Conservation (phyloP, 2,113 vertebrate species). For the Heloderma charlesbogerti region DNA sequence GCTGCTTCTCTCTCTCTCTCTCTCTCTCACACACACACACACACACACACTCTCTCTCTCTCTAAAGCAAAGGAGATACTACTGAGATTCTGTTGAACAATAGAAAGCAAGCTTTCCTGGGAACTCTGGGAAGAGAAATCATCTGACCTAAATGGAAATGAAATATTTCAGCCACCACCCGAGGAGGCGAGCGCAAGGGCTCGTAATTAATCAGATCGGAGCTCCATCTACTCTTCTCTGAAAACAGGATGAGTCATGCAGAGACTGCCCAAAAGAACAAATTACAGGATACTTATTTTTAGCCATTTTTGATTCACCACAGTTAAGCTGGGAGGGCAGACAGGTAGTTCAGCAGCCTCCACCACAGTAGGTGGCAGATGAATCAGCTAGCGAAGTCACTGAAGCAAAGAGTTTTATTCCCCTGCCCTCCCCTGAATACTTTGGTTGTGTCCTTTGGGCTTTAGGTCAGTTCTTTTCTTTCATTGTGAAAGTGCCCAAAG, state of each 20-base stretch:
- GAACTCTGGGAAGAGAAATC: background rate
- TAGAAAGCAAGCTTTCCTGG: background rate
- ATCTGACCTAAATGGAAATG: conserved; percentile 31
- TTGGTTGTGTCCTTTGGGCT: background rate
- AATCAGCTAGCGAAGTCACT: background rate
- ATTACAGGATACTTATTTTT: background rate
- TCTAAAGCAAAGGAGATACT: conserved; percentile 2
- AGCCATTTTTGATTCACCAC: conserved; percentile 17
- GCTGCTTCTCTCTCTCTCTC: conserved; percentile 3
- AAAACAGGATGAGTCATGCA: conserved; percentile 29
- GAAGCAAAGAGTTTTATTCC: background rate
- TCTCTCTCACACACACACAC: too few relatives aligned
- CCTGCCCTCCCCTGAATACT: background rate
- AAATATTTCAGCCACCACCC: background rate
- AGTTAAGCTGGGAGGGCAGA: background rate
- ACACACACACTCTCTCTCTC: conserved; percentile 13
- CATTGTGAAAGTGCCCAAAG: background rate
- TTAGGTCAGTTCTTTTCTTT: background rate
- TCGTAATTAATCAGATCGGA: background rate
- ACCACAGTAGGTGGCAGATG: background rate
- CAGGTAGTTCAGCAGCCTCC: background rate
- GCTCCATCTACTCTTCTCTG: conserved; percentile 13
- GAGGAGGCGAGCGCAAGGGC: background rate
- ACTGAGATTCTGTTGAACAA: background rate
- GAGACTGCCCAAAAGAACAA: background rate